phyloP scores from a whole-genome alignment of 2,888 invertebrate genomes.

The Pterostichus madidus region DNA sequence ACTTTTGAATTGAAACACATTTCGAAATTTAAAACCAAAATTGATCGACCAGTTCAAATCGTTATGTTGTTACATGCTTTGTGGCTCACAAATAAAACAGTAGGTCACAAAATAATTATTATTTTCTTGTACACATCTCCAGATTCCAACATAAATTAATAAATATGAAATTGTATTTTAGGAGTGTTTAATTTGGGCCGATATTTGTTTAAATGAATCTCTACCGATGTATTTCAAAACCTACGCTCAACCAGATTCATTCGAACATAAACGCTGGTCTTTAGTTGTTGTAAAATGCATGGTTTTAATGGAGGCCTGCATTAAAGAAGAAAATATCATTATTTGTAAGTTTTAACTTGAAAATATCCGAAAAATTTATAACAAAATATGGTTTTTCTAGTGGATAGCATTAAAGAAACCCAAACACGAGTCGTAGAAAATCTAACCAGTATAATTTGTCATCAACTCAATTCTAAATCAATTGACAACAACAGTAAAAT shows the following conservation, averaged over 20 bases:
- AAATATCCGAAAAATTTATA: neutral
- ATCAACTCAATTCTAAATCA: conserved; percentile 84
- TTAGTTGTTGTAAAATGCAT: conserved; percentile 76
- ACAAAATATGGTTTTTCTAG: conserved; percentile 36
- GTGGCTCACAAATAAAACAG: conserved; percentile 75
- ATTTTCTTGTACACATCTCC: no score
- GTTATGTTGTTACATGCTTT: conserved; percentile 76
- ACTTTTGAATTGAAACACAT: conserved; percentile 79
- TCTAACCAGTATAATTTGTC: conserved; percentile 86
- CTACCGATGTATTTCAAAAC: conserved; percentile 82
- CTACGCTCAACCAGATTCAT: conserved; percentile 77
- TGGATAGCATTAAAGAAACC: conserved; percentile 76
- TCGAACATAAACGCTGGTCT: conserved; percentile 76
- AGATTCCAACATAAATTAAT: conserved; percentile 2
- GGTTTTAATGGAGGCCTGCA: conserved; percentile 78
- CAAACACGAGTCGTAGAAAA: conserved; percentile 86
- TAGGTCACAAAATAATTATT: conserved; percentile 50
- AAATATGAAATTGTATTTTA: conserved; percentile 71
- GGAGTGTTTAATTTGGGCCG: conserved; percentile 88
- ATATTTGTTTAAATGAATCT: conserved; percentile 87
- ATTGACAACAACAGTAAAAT: conserved; percentile 82
- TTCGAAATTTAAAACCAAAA: conserved; percentile 73
- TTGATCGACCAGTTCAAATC: conserved; percentile 79
- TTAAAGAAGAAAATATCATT: conserved; percentile 79
- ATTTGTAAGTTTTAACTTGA: conserved; percentile 75